Percentiles rank a stretch among this genome's conserved stretches.
phyloP scores from a whole-genome alignment of 2,888 invertebrate genomes.

The Odontocerum albicorne region DNA sequence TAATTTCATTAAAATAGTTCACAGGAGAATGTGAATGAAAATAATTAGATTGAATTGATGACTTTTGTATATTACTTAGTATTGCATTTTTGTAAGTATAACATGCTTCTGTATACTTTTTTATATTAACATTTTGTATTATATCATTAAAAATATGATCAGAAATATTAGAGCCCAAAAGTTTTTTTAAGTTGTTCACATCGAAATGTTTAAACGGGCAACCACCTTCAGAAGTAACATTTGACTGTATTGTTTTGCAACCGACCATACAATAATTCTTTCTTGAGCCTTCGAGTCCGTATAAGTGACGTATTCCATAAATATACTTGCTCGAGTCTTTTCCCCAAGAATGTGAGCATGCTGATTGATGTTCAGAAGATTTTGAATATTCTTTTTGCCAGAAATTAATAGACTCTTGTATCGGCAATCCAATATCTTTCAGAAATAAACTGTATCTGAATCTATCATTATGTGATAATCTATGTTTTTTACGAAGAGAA shows the following conservation, averaged over 20 bases:
- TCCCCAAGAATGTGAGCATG: constrained; percentile 66
- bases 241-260: constrained; percentile 63
- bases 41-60: neutral
- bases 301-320: constrained; percentile 71
- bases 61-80: constrained; percentile 1
- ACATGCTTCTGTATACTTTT: constrained; percentile 36
- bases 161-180: constrained; percentile 41
- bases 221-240: constrained; percentile 59
- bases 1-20: constrained; percentile 44
- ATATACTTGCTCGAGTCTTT: constrained; percentile 62
- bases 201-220: constrained; percentile 67
- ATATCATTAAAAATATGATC: constrained; percentile 27
- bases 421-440: constrained; percentile 69
- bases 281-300: constrained; percentile 70
- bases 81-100: constrained; percentile 31
- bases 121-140: constrained; percentile 37
- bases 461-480: constrained; percentile 64
- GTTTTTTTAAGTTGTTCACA: constrained; percentile 44
- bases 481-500: constrained; percentile 57
- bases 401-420: constrained; percentile 64
- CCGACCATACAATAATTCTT: constrained; percentile 62
- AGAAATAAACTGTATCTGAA: constrained; percentile 70
- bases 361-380: constrained; percentile 48
- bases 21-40: constrained; percentile 20
- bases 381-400: constrained; percentile 67